Base-by-base conservation (phyloP, 92 coral and sea anemone genomes). In the Palythoa grandis region DNA sequence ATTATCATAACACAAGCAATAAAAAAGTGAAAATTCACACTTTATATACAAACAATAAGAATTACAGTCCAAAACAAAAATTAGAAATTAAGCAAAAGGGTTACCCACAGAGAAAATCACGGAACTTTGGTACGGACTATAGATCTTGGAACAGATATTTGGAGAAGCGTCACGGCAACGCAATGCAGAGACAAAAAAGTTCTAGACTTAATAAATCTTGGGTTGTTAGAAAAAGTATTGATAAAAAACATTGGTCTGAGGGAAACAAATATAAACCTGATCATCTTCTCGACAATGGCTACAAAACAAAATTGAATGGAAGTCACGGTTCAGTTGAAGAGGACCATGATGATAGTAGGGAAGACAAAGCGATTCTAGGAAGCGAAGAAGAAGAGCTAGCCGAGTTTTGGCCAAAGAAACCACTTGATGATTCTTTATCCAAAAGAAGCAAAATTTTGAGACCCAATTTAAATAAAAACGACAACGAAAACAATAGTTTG, bases 351-450 rank as follows among this genome's bases (percentile, higher is more conserved):
- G 58, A n/a, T 50, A 5, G 39, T 25, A 70, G 72, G 29, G 78
- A 83, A 70, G 87, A 83, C 14, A 83, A 52, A 83, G 70, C 85
- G 22, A 80, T 80, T 83, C 25, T 71, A 70, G 87, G 87, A 35
- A 70, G 87, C 13, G 77, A 73, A 53, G 74, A 61, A 80, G 87
- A 83, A 52, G 87, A 70, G 43, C 78, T 83, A 2, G 85, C 85
- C n/a, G 85, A 67, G 63, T 80, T 80, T 66, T 80, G 85, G 85
- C 85, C 85, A 52, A 47, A 63, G 65, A 67, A 47, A 48, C 43
- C 85, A 19, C 16, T 40, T 16, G 85, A 66, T 40, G 43, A 66
- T 17, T 20, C 63, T 7, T 52, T 80, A 67, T 80, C 85, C 23
- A 80, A 80, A 48, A 66, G 85, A 80, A 80, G 74, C 85, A 13